A percentile compares a stretch with the other conserved stretches of the same genome.
These are phyloP conservation scores for Dinomys branickii DNA, from an alignment of 2,113 vertebrate species.

Conservation along the genomic window DNA sequence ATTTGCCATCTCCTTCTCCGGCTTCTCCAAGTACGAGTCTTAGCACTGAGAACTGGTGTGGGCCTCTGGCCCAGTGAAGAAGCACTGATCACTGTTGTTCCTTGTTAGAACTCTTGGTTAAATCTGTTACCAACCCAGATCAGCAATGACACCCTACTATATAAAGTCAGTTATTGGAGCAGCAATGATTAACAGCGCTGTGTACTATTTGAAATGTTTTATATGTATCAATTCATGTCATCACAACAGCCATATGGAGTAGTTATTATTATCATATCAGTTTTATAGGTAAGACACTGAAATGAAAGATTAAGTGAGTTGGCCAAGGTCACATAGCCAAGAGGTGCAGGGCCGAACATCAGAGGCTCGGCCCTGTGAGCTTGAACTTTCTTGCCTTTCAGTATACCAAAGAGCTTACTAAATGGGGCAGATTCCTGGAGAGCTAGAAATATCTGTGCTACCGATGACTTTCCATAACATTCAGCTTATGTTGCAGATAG, in stretches of 20 bases:
- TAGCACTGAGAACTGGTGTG: background rate
- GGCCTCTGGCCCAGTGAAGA: background rate
- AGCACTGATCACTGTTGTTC: background rate
- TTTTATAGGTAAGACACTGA: background rate
- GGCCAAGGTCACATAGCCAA: too few relatives aligned
- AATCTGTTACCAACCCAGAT: background rate
- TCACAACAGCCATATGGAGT: background rate
- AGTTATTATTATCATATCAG: background rate
- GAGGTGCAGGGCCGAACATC: background rate
- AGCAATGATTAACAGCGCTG: background rate
- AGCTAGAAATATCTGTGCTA: background rate
- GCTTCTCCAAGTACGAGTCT: background rate
- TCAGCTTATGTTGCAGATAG: conserved; percentile 47
- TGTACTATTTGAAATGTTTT: background rate
- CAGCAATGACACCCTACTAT: accelerated
- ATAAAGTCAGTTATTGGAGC: background rate
- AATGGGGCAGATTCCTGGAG: conserved; percentile 40
- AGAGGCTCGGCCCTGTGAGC: background rate
- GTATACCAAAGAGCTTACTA: background rate
- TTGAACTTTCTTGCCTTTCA: background rate
- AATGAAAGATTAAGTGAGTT: background rate
- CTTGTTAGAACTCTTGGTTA: background rate
- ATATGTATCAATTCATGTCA: background rate
- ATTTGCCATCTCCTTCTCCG: background rate
- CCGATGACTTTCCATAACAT: conserved; percentile 46